Evolutionary conservation across 2,888 invertebrate species (phyloP), one percentile per base, ranked within the genome.

Genomic region (Ectropis crepuscularia): DNA sequence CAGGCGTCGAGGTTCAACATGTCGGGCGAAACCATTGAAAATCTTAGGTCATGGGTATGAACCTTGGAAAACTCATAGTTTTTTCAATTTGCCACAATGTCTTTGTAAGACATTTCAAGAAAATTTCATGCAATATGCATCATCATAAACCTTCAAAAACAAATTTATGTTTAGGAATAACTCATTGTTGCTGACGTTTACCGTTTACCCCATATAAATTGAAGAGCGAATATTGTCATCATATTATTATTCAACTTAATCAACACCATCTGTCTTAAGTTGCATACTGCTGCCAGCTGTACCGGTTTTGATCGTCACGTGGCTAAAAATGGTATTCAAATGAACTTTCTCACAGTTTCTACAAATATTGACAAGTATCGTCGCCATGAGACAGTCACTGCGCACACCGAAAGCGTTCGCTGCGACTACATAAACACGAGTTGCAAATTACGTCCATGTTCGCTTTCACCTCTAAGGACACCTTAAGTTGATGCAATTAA

Each of bases 381-480:
- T 81, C 83, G 84, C 80, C 81, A 75, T 73, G 61, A 71, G 72
- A 67, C 63, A 63, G 63, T 53, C 58, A 54, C 57, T 69, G 72
- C 68, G 74, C 68, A 71, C 73, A 78, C 78, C 73, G 79, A 83
- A 83, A 83, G 82, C 77, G 74, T 68, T 74, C 76, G 70, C 71
- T 77, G 70, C 75, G 74, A 76, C 76, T 65, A 57, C 48, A 60
- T 55, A 60, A 72, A 74, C 74, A 72, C 73, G 64, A 75, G 73
- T 78, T 67, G 75, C 74, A 72, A 77, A 81, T 81, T 78, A 81
- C 80, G 69, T 74, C 70, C 70, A 76, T 79, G 72, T 73, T 77
- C 69, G 79, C 88, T 87, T 87, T 87, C 88, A 81, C 87, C 82
- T 83, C 81, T 79, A 71, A 76, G 76, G 67, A 69, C 73, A 78